These are phyloP conservation scores for Carpatolechia fugitivella DNA, from an alignment of 2,888 invertebrate species.

Conservation along the genomic window DNA sequence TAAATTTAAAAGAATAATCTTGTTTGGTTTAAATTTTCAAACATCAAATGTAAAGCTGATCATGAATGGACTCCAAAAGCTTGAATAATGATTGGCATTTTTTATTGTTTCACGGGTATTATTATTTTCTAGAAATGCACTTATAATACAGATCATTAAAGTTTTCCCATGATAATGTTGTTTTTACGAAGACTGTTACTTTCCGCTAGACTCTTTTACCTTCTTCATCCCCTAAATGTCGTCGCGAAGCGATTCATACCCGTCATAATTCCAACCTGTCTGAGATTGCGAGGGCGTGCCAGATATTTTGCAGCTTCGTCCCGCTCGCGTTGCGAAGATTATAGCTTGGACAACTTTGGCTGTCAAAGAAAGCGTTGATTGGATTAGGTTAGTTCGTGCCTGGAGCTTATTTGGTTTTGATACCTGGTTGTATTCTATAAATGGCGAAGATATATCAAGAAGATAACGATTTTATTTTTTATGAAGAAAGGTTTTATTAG, in stretches of 20 bases:
- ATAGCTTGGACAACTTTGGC: constrained; percentile 30
- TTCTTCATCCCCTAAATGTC: constrained; percentile 33
- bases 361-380: constrained; percentile 28
- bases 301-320: constrained; percentile 42
- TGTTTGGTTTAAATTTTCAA: too few species aligned
- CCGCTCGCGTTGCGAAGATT: constrained; percentile 38
- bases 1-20: too few species aligned
- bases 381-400: constrained; percentile 10
- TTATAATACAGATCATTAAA: too few species aligned
- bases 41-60: too few species aligned
- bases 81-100: too few species aligned
- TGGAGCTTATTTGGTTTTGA: background rate
- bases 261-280: constrained; percentile 58
- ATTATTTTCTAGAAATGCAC: too few species aligned
- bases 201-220: constrained; percentile 15
- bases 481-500: too few species aligned
- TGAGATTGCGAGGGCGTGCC: constrained; percentile 53
- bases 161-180: too few species aligned
- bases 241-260: constrained; percentile 44
- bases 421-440: background rate
- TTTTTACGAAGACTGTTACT: too few species aligned
- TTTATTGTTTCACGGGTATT: too few species aligned
- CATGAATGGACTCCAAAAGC: too few species aligned
- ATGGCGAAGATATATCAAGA: background rate
- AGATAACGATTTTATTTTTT: background rate